Percentiles rank a stretch among this genome's conserved stretches.
Conservation (phyloP, 2,888 invertebrate genomes). For the Frankliniella fusca region DNA sequence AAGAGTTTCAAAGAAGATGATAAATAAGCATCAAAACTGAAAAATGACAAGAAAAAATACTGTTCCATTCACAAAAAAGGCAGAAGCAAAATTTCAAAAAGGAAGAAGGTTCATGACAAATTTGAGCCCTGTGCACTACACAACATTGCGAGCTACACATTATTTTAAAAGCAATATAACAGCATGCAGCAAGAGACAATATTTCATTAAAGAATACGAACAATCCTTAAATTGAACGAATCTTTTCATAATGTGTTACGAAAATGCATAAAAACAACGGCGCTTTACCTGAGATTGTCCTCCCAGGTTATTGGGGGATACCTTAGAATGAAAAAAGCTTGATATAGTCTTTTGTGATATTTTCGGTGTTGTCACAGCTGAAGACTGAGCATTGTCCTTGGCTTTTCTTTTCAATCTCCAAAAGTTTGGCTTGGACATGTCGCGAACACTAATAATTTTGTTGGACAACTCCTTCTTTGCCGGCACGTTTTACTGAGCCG, state of each 20-base stretch:
- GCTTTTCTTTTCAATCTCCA: constrained; percentile 11
- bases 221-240: too few species aligned
- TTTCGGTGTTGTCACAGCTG: neutral
- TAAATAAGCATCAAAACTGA: neutral
- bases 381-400: neutral
- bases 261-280: neutral
- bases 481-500: neutral
- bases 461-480: neutral
- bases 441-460: neutral
- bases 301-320: neutral
- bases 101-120: neutral
- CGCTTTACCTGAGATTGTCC: neutral
- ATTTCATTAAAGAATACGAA: too few species aligned
- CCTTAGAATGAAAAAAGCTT: neutral
- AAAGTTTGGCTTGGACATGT: neutral
- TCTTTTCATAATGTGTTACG: too few species aligned
- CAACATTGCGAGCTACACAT: too few species aligned
- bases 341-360: neutral
- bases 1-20: neutral
- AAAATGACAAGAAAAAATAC: neutral
- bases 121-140: neutral
- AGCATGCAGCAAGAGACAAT: too few species aligned
- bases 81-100: neutral
- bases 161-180: too few species aligned
- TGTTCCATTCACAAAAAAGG: too few species aligned